Evolutionary conservation across 2,113 vertebrate species (phyloP).

Genomic region (Mungos mungo): DNA sequence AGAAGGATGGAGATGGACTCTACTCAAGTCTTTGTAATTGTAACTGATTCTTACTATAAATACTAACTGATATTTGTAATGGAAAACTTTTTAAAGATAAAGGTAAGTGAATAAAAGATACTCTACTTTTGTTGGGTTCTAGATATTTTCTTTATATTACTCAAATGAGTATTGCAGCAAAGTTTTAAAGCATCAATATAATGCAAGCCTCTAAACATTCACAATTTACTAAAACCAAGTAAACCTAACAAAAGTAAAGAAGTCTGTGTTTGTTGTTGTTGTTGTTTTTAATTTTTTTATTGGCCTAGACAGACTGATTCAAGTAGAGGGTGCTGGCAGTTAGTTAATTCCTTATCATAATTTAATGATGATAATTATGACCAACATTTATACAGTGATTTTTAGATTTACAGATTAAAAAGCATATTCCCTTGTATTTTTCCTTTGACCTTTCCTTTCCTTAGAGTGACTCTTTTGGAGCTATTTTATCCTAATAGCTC

Average conservation of each 20-base stretch:
- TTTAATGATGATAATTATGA: neutral
- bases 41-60: neutral
- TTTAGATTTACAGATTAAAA: conserved; percentile 17
- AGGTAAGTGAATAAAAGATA: neutral
- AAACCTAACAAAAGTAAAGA: conserved; percentile 32
- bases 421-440: neutral
- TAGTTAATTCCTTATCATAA: neutral
- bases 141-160: neutral
- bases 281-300: neutral
- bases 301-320: neutral
- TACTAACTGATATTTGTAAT: neutral
- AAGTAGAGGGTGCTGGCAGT: neutral
- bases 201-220: neutral
- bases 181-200: neutral
- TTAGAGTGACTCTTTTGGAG: neutral
- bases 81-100: neutral
- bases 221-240: neutral
- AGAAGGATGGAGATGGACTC: neutral
- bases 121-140: neutral
- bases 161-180: neutral
- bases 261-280: neutral
- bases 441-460: neutral
- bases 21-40: neutral
- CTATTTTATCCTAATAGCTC: neutral
- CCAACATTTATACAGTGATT: neutral